Base-by-base conservation (phyloP, 2,113 vertebrate species). In the Neogale vison region DNA sequence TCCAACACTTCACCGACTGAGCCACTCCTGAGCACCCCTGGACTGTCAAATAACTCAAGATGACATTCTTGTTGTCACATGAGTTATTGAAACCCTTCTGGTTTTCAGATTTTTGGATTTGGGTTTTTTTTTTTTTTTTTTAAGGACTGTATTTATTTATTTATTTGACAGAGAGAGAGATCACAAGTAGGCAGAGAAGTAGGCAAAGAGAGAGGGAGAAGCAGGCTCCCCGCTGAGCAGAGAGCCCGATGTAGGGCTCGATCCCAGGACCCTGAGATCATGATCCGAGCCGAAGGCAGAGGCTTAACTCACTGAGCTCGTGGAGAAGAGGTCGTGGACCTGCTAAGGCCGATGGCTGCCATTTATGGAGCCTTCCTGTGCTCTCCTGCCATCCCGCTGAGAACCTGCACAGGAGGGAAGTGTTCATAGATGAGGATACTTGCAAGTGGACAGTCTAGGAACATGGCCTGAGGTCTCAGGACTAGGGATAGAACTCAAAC, bases 101-200 rank as follows among this genome's bases (percentile, higher is more conserved):
- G 20, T 94, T 87, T 95, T 83, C 69, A 47, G 17, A 36, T 29
- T 52, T 81, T 86, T 17, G 71, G 52, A 45, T 72, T 57, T 79
- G 57, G 8, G 31, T 21, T 67, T 88, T 82, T 17, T 50, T 50
- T 50, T 50, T 50, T 50, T 50, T 52, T 52, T 52, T 50, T 50
- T 14, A 52, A 52, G 17, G 50, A 52, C 4, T 52, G 50, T 52
- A 17, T 52, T 52, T 52, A 52, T 52, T 52, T 52, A 52, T 52
- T 52, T 52, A 52, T 52, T 52, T 52, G 50, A 52, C 50, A 52
- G 0, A 52, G 15, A 52, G 50, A 52, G 50, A 6, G 50, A 52
- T 52, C 50, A 52, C 50, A 52, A 52, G 50, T 15, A 52, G 50
- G 50, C 50, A 52, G 50, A 17, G 50, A 52, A 15, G 50, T 9